These are phyloP conservation scores for Hesperia comma DNA, from an alignment of 2,888 invertebrate genomes.

Conservation along the genomic window DNA sequence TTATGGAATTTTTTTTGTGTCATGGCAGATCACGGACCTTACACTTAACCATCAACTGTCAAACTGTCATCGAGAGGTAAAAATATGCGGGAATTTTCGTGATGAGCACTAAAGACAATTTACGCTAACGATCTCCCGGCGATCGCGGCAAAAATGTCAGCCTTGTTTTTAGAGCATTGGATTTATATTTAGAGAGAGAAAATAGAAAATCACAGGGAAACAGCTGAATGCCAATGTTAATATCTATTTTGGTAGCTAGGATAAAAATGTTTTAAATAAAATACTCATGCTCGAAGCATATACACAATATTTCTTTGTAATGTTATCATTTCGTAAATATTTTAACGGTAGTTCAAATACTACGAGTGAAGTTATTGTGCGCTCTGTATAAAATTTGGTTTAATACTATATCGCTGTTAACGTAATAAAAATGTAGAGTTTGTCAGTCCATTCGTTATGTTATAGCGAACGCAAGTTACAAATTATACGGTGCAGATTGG, in stretches of 20 bases:
- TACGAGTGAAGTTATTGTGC: constrained; percentile 4
- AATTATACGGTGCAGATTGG: not conserved
- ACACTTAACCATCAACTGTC: constrained; percentile 26
- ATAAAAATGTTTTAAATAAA: constrained; percentile 53
- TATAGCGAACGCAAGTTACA: not conserved
- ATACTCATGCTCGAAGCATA: constrained; percentile 44
- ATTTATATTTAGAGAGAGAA: constrained; percentile 68
- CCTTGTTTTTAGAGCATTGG: constrained; percentile 60
- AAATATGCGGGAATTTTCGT: constrained; percentile 38
- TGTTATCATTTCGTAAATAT: constrained; percentile 41
- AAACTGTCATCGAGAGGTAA: constrained; percentile 25
- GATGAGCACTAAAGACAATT: constrained; percentile 50
- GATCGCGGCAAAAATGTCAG: constrained; percentile 65
- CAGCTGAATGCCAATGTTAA: constrained; percentile 79
- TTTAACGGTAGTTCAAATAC: constrained; percentile 3
- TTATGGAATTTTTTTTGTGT: too few species aligned
- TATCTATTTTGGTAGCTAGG: constrained; percentile 65
- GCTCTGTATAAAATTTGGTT: not conserved
- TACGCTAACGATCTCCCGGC: constrained; percentile 53
- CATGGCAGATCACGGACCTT: constrained; percentile 5
- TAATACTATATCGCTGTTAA: constrained; percentile 1
- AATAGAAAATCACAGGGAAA: constrained; percentile 74
- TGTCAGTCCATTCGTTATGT: constrained; percentile 5
- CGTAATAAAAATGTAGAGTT: constrained; percentile 6
- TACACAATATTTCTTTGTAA: constrained; percentile 40